These are phyloP conservation scores for Augochlorella aurata DNA, from an alignment of 2,888 invertebrate genomes.

Conservation along the genomic window DNA sequence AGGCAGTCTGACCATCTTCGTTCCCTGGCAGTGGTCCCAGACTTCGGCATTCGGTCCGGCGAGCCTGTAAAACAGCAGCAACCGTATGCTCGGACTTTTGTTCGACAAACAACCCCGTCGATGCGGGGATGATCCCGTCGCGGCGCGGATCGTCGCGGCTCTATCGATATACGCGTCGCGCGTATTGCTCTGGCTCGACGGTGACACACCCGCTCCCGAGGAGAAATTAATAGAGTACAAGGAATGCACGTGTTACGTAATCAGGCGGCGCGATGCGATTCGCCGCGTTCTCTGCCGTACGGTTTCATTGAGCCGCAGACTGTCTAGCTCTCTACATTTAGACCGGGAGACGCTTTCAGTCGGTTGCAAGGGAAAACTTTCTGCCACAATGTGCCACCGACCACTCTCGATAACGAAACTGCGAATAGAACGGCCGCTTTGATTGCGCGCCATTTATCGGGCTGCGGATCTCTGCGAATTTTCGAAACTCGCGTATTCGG, in stretches of 20 bases:
- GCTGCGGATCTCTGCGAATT: too few relatives aligned
- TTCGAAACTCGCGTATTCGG: too few relatives aligned
- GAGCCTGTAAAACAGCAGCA: slow-evolving; percentile 46
- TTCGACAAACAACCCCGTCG: slow-evolving; percentile 43
- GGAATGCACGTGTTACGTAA: slow-evolving; percentile 46
- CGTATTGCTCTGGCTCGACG: background rate
- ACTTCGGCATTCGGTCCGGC: slow-evolving; percentile 52
- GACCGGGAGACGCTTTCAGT: slow-evolving; percentile 27
- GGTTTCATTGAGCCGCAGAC: slow-evolving; percentile 48
- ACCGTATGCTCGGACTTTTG: slow-evolving; percentile 49
- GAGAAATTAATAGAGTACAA: slow-evolving; percentile 48
- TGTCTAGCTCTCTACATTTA: slow-evolving; percentile 35
- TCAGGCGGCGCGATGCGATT: slow-evolving; percentile 15
- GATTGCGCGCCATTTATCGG: background rate
- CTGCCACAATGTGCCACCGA: slow-evolving; percentile 2
- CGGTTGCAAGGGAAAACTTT: background rate
- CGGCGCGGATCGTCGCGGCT: background rate
- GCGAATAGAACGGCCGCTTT: background rate
- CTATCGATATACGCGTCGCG: background rate
- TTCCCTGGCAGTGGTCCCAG: slow-evolving; percentile 50
- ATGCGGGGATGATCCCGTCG: background rate
- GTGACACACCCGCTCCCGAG: slow-evolving; percentile 4
- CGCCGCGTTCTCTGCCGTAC: slow-evolving; percentile 25
- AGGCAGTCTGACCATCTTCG: slow-evolving; percentile 51
- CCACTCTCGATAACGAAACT: background rate